Conservation (phyloP, 2,797 vertebrate genomes). For the Pseudomugil gertrudae region DNA sequence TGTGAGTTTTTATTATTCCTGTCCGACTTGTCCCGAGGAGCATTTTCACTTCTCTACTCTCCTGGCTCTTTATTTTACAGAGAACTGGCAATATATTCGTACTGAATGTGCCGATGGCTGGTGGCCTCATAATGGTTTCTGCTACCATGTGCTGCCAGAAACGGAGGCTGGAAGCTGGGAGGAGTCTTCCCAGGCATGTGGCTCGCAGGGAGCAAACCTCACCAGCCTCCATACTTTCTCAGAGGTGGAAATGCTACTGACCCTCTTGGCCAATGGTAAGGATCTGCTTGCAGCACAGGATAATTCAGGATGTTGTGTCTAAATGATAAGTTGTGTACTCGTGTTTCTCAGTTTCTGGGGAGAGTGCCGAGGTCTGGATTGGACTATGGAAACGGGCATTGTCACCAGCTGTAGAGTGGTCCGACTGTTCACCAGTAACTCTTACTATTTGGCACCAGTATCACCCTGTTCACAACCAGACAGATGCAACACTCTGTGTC, state of each 20-base stretch:
- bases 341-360: constrained; percentile 74
- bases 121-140: constrained; percentile 88
- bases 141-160: constrained; percentile 85
- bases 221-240: constrained; percentile 86
- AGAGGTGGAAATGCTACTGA: constrained; percentile 86
- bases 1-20: constrained; percentile 25
- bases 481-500: constrained; percentile 81
- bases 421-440: constrained; percentile 83
- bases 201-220: constrained; percentile 77
- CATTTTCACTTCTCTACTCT: constrained; percentile 6
- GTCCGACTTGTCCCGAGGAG: constrained; percentile 10
- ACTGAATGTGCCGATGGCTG: constrained; percentile 87
- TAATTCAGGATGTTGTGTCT: not conserved
- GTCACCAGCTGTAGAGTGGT: constrained; percentile 86
- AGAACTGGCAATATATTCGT: constrained; percentile 88
- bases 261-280: constrained; percentile 86
- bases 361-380: constrained; percentile 87
- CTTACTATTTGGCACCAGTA: constrained; percentile 89
- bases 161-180: constrained; percentile 84
- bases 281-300: not conserved
- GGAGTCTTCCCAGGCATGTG: constrained; percentile 83
- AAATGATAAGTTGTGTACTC: not conserved
- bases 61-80: constrained; percentile 59
- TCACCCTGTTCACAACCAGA: constrained; percentile 83
- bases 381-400: constrained; percentile 84